These are phyloP conservation scores for Arvicanthis niloticus DNA, from an alignment of 2,113 vertebrate species.

Conservation along the genomic window DNA sequence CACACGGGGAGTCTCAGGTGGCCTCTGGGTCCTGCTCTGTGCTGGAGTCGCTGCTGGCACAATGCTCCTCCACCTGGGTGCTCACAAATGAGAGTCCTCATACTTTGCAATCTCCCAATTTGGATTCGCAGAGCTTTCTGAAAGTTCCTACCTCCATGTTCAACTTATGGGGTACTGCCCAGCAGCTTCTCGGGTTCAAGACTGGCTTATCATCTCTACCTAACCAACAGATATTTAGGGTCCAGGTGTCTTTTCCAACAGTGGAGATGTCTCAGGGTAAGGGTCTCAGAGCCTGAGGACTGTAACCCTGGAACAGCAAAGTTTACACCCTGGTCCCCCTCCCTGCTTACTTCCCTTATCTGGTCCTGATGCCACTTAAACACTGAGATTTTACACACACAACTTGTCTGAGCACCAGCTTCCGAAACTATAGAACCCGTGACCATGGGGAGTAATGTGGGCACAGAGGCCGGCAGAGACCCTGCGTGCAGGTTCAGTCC, in stretches of 20 bases:
- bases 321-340: not conserved
- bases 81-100: not conserved
- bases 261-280: not conserved
- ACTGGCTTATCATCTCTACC: not conserved
- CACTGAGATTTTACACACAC: not conserved
- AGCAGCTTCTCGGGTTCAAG: not conserved
- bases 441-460: fast-evolving
- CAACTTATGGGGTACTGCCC: not conserved
- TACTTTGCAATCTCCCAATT: fast-evolving
- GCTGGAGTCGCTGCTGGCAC: not conserved
- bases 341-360: not conserved
- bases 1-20: not conserved
- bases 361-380: not conserved
- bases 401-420: not conserved
- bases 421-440: not conserved
- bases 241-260: not conserved
- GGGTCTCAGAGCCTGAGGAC: not conserved
- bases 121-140: not conserved
- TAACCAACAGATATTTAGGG: not conserved
- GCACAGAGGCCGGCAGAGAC: not conserved
- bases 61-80: not conserved
- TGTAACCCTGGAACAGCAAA: not conserved
- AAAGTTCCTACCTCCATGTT: not conserved
- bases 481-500: not conserved
- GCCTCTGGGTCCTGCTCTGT: not conserved